phyloP scores from a whole-genome alignment of 2,888 invertebrate species.

The Charanyca ferruginea region DNA sequence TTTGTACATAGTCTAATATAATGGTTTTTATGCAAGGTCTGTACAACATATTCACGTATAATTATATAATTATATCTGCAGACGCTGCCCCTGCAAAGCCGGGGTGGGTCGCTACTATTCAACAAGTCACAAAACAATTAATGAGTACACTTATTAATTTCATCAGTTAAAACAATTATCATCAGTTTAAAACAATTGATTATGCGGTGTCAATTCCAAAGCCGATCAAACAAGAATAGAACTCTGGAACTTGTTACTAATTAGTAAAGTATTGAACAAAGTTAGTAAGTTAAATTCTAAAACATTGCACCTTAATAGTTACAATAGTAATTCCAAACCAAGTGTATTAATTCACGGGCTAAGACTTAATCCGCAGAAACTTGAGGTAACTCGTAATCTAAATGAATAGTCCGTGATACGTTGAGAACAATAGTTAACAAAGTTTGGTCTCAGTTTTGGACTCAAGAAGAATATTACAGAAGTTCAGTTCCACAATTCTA shows the following conservation, averaged over 20 bases:
- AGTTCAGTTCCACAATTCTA: slow-evolving; percentile 20
- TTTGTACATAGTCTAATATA: too few relatives aligned
- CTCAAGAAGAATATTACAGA: slow-evolving; percentile 33
- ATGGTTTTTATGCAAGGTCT: too few relatives aligned
- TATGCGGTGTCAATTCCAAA: too few relatives aligned
- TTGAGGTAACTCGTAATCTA: slow-evolving; percentile 42
- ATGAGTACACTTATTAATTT: too few relatives aligned
- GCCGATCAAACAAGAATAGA: too few relatives aligned
- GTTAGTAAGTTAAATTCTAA: slow-evolving; percentile 4
- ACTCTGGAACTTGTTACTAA: neutral
- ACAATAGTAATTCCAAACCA: neutral
- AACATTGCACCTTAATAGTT: neutral
- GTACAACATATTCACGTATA: too few relatives aligned
- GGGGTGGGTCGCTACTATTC: too few relatives aligned
- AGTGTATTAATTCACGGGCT: slow-evolving; percentile 30
- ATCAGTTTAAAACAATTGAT: too few relatives aligned
- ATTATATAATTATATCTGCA: too few relatives aligned
- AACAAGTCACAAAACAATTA: too few relatives aligned
- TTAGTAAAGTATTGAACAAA: neutral
- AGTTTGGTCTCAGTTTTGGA: slow-evolving; percentile 15
- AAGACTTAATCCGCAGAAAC: slow-evolving; percentile 14
- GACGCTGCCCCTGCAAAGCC: too few relatives aligned
- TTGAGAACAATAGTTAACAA: slow-evolving; percentile 48
- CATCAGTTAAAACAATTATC: too few relatives aligned
- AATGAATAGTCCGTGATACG: slow-evolving; percentile 33